Conservation (phyloP, 2,888 invertebrate species). For the Perdita meconis region DNA sequence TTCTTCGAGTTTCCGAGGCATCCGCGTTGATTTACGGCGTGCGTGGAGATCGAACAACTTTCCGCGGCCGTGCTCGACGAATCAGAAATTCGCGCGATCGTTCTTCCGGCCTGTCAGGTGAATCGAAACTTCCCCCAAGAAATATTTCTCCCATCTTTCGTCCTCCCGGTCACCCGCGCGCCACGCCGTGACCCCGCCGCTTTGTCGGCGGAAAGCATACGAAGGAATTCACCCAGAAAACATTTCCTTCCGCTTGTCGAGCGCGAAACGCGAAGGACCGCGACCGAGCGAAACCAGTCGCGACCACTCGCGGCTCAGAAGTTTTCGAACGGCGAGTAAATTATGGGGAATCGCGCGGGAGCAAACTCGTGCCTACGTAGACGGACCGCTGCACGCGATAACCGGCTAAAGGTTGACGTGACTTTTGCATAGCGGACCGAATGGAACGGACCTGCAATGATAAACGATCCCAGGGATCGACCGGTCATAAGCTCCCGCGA, state of each 20-base stretch:
- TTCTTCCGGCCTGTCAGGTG: slow-evolving; percentile 64
- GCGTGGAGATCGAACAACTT: slow-evolving; percentile 52
- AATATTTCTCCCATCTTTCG: slow-evolving; percentile 61
- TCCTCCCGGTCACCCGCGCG: too few species aligned
- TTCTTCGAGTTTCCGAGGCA: slow-evolving; percentile 35
- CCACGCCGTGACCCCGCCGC: not conserved
- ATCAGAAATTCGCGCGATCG: slow-evolving; percentile 66
- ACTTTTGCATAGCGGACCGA: slow-evolving; percentile 37
- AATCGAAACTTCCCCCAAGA: slow-evolving; percentile 69
- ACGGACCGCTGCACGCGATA: slow-evolving; percentile 43
- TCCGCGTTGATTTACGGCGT: slow-evolving; percentile 57
- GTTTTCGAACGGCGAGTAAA: slow-evolving; percentile 68
- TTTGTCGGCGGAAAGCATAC: slow-evolving; percentile 26
- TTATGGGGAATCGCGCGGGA: slow-evolving; percentile 57
- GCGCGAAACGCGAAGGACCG: slow-evolving; percentile 60
- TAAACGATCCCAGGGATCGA: slow-evolving; percentile 61
- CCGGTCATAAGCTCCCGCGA: slow-evolving; percentile 47
- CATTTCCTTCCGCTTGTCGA: slow-evolving; percentile 71
- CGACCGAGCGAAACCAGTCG: slow-evolving; percentile 9
- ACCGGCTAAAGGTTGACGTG: slow-evolving; percentile 35
- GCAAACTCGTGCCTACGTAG: not conserved
- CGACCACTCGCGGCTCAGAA: slow-evolving; percentile 48
- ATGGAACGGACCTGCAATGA: slow-evolving; percentile 66
- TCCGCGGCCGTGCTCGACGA: slow-evolving; percentile 48
- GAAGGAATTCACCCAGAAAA: slow-evolving; percentile 68